Conservation (phyloP, 2,113 vertebrate species). For the Pheucticus melanocephalus region DNA sequence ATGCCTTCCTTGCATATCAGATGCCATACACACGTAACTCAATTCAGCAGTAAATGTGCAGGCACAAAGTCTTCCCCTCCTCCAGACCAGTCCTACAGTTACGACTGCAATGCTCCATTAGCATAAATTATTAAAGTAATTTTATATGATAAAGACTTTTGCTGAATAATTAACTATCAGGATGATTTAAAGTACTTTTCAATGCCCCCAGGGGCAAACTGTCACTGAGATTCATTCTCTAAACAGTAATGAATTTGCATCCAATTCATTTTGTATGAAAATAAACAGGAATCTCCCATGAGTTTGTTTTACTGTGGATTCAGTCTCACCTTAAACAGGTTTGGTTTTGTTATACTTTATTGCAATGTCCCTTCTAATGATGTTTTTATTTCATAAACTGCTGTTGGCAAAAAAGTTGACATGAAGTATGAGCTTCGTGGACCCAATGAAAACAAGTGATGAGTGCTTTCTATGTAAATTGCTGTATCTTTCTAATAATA, state of each 20-base stretch:
- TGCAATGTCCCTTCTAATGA: neutral
- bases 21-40: neutral
- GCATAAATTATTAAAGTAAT: constrained; percentile 29
- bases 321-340: neutral
- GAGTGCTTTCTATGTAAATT: neutral
- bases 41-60: neutral
- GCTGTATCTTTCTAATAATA: neutral
- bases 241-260: constrained; percentile 29
- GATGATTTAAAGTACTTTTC: constrained; percentile 22
- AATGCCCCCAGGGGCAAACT: constrained; percentile 35
- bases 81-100: neutral
- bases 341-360: neutral
- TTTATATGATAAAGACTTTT: constrained; percentile 26
- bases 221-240: constrained; percentile 1
- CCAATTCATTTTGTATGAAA: constrained; percentile 43
- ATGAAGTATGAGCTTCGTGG: neutral
- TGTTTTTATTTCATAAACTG: neutral
- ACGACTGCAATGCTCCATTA: neutral
- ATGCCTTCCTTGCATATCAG: neutral
- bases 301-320: neutral
- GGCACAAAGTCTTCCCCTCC: neutral
- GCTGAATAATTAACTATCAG: constrained; percentile 40
- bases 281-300: constrained; percentile 14
- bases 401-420: neutral
- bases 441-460: neutral